These are phyloP conservation scores for Dasysyrphus albostriatus DNA, from an alignment of 2,888 invertebrate species.

Conservation along the genomic window DNA sequence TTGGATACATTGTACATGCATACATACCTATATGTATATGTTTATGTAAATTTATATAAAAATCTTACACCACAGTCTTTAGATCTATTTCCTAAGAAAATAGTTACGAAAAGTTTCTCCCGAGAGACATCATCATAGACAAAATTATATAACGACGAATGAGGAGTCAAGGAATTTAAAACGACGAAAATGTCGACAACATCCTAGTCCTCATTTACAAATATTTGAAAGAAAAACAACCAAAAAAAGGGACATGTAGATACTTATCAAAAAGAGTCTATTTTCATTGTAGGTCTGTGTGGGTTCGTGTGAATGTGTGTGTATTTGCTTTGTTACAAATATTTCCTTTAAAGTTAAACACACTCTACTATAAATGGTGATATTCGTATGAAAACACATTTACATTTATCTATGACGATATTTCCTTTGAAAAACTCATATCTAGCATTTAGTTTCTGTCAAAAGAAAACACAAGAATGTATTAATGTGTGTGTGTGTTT, in stretches of 20 bases:
- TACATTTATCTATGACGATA: neutral
- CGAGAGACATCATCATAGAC: neutral
- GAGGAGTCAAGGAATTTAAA: neutral
- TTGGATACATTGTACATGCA: neutral
- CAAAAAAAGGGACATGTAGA: slow-evolving; percentile 5
- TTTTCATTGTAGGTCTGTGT: neutral
- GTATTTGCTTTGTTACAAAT: slow-evolving; percentile 10
- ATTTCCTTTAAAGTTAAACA: slow-evolving; percentile 9
- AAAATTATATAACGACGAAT: neutral
- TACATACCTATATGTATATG: neutral
- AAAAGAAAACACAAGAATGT: slow-evolving; percentile 19
- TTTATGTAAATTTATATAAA: neutral
- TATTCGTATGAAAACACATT: slow-evolving; percentile 5
- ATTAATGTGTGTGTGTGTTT: neutral
- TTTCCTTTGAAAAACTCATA: slow-evolving; percentile 19
- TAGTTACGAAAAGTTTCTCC: slow-evolving; percentile 9
- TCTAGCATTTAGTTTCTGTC: slow-evolving; percentile 7
- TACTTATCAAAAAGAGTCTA: slow-evolving; percentile 1
- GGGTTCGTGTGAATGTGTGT: neutral
- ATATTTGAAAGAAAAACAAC: slow-evolving; percentile 20
- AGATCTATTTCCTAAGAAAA: slow-evolving; percentile 4
- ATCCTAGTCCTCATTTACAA: slow-evolving; percentile 2
- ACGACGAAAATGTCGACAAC: neutral
- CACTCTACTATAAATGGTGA: neutral
- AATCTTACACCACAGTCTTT: slow-evolving; percentile 8